phyloP scores from a whole-genome alignment of 2,113 vertebrate genomes.

The Epinephelus fuscoguttatus region DNA sequence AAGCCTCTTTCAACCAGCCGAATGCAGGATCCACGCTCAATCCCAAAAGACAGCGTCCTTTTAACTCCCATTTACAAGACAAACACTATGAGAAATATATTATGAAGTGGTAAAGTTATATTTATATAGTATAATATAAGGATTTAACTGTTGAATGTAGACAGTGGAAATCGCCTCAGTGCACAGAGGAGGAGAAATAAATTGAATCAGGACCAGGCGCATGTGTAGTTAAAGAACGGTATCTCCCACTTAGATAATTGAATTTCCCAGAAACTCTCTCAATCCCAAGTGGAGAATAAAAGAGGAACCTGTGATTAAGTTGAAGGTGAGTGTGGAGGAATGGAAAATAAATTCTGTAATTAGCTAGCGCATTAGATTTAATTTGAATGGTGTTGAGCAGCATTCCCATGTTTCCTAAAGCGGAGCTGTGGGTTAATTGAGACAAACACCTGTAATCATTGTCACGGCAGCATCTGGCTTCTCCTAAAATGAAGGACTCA shows the following conservation, averaged over 20 bases:
- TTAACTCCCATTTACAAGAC: constrained; percentile 25
- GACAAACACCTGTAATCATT: constrained; percentile 60
- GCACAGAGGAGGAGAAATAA: constrained; percentile 31
- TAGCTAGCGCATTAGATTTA: constrained; percentile 61
- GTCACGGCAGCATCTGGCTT: constrained; percentile 32
- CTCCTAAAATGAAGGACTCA: neutral
- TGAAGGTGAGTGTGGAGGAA: constrained; percentile 63
- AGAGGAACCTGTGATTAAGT: constrained; percentile 68
- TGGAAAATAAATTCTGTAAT: constrained; percentile 68
- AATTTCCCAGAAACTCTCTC: constrained; percentile 57
- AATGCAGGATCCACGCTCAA: constrained; percentile 1
- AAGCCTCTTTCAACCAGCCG: constrained; percentile 47
- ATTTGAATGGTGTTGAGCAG: constrained; percentile 49
- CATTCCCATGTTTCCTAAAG: constrained; percentile 60
- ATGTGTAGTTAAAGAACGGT: constrained; percentile 47
- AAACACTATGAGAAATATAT: constrained; percentile 22
- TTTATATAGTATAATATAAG: constrained; percentile 20
- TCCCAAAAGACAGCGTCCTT: constrained; percentile 23
- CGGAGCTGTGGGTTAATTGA: constrained; percentile 53
- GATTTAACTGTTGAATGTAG: neutral
- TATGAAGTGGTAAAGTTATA: constrained; percentile 9
- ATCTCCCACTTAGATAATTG: constrained; percentile 59
- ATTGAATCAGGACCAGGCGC: constrained; percentile 32
- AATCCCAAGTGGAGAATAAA: constrained; percentile 54
- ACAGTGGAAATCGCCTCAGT: neutral